Percentiles rank a stretch among this genome's conserved stretches.
Evolutionary conservation across 2,113 vertebrate species (phyloP).

Genomic region (Corythornis vintsioides): DNA sequence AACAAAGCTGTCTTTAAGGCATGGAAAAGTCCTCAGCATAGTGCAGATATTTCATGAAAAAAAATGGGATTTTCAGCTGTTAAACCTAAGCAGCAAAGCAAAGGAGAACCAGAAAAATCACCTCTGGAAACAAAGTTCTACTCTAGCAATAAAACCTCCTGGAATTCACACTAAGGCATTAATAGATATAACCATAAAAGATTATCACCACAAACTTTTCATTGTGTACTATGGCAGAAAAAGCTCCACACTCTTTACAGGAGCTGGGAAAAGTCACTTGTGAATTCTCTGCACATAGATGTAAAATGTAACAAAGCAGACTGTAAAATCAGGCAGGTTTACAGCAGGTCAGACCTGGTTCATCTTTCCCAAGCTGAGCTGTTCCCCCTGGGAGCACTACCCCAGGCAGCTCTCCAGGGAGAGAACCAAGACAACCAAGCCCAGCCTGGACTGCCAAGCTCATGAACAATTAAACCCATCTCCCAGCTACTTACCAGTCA

Average conservation of each 20-base stretch:
- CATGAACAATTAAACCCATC: rapidly evolving
- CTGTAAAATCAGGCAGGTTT: no score
- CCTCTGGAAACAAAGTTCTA: background rate
- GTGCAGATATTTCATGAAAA: background rate
- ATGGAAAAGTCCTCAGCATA: background rate
- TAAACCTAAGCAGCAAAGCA: background rate
- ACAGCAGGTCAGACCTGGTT: background rate
- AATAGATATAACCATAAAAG: rapidly evolving
- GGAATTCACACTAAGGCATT: background rate
- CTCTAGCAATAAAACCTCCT: background rate
- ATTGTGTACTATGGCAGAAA: rapidly evolving
- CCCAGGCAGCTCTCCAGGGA: background rate
- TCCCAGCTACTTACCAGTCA: slow-evolving; percentile 35
- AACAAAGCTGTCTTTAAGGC: background rate
- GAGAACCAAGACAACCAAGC: background rate
- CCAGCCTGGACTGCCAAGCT: background rate
- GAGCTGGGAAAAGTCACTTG: background rate
- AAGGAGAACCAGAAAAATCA: background rate
- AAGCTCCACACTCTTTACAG: background rate
- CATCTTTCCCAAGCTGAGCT: background rate
- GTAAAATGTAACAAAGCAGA: rapidly evolving
- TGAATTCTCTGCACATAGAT: rapidly evolving
- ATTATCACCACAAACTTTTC: background rate
- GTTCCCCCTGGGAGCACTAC: rapidly evolving
- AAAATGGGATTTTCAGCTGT: background rate